These are phyloP conservation scores for Ictidomys tridecemlineatus DNA, from an alignment of 2,113 vertebrate species.

Conservation along the genomic window DNA sequence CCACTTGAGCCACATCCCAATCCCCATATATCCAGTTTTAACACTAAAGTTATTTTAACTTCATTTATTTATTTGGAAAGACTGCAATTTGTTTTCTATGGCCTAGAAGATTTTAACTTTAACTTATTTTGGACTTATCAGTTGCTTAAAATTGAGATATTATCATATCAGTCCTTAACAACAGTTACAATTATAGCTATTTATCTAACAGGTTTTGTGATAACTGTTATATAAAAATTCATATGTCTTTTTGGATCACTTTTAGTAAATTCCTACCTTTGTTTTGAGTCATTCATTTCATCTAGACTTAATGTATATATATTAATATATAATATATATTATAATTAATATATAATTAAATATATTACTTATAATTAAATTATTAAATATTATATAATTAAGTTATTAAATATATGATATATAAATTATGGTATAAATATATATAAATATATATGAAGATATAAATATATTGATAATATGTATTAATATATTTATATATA, in stretches of 20 bases:
- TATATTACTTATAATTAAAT: too few species aligned
- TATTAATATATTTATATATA: too few species aligned
- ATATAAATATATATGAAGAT: too few species aligned
- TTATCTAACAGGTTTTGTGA: neutral
- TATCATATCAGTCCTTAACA: neutral
- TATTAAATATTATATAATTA: too few species aligned
- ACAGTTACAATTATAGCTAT: neutral
- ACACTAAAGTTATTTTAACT: neutral
- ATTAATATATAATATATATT: too few species aligned
- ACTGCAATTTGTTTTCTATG: neutral
- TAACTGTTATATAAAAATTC: neutral
- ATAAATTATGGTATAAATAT: too few species aligned
- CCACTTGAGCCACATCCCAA: too few species aligned
- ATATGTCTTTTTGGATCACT: neutral
- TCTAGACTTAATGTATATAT: too few species aligned
- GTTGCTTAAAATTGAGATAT: neutral
- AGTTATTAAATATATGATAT: too few species aligned
- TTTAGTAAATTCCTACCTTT: neutral
- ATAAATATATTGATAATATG: too few species aligned
- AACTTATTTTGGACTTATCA: neutral
- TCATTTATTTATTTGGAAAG: neutral
- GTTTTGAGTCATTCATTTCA: neutral
- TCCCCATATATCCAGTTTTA: neutral
- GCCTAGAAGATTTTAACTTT: neutral
- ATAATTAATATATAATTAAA: too few species aligned